phyloP scores from a whole-genome alignment of 2,113 vertebrate genomes.

The Amazona vittata region DNA sequence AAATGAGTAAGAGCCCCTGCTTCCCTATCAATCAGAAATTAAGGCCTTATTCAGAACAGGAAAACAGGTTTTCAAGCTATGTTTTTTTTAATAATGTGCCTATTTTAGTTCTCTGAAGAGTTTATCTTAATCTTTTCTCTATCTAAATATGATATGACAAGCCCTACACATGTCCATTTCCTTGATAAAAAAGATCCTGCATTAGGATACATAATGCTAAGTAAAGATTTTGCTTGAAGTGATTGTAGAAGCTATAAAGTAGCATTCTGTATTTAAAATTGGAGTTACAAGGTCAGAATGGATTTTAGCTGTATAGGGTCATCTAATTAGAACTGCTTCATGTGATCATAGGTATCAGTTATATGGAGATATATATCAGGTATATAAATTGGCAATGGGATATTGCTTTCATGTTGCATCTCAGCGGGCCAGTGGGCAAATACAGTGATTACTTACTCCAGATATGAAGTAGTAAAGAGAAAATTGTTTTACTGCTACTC shows the following conservation, averaged over 20 bases:
- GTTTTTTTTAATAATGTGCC: background rate
- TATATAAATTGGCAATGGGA: fast-evolving
- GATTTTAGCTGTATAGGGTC: background rate
- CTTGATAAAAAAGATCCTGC: background rate
- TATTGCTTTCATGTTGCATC: background rate
- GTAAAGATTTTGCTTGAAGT: background rate
- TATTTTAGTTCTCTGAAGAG: background rate
- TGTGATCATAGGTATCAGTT: background rate
- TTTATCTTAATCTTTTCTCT: background rate
- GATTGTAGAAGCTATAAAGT: background rate
- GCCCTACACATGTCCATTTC: background rate
- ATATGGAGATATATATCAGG: background rate
- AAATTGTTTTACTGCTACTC: background rate
- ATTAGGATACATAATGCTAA: background rate
- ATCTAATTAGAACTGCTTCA: background rate
- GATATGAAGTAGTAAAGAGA: background rate
- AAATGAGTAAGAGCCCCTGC: conserved; percentile 90
- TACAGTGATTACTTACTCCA: background rate
- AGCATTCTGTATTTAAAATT: background rate
- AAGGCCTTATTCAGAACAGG: background rate
- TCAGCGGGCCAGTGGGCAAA: background rate
- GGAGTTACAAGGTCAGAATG: background rate
- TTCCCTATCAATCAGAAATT: background rate
- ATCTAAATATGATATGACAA: background rate
- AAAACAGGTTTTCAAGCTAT: background rate